Conservation (phyloP, 2,888 invertebrate genomes). For the Laothoe populi region DNA sequence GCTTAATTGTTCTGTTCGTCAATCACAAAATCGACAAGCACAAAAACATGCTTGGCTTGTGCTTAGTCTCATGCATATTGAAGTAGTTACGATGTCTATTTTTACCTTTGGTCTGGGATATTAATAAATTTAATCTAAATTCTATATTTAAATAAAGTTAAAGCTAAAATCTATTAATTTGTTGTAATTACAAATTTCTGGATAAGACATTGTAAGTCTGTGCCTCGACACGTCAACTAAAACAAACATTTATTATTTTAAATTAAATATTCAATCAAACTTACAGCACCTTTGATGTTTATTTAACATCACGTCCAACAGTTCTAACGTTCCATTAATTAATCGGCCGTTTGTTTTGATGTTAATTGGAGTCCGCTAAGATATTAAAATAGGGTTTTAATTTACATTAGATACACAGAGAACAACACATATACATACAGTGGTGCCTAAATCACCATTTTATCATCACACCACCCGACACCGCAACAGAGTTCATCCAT, state of each 20-base stretch:
- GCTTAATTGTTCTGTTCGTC: too few species aligned
- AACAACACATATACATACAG: too few species aligned
- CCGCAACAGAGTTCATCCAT: too few species aligned
- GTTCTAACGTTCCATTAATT: conserved; percentile 10
- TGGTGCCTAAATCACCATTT: too few species aligned
- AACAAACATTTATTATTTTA: background rate
- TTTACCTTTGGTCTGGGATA: too few species aligned
- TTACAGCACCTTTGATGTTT: conserved; percentile 12
- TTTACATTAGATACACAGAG: too few species aligned
- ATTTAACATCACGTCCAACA: conserved; percentile 3
- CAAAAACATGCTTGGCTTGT: too few species aligned
- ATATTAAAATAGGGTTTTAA: background rate
- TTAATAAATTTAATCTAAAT: background rate
- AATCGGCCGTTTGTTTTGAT: conserved; percentile 1
- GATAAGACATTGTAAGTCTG: background rate
- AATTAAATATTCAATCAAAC: background rate
- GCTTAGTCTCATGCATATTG: too few species aligned
- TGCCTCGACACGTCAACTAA: background rate
- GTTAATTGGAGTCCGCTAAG: background rate
- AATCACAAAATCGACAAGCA: too few species aligned
- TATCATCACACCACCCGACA: too few species aligned
- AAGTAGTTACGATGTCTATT: too few species aligned
- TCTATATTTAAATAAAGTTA: background rate
- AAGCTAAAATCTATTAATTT: conserved; percentile 2
- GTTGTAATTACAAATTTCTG: conserved; percentile 8